Conservation (phyloP, 2,888 invertebrate genomes). For the Hedya salicella region DNA sequence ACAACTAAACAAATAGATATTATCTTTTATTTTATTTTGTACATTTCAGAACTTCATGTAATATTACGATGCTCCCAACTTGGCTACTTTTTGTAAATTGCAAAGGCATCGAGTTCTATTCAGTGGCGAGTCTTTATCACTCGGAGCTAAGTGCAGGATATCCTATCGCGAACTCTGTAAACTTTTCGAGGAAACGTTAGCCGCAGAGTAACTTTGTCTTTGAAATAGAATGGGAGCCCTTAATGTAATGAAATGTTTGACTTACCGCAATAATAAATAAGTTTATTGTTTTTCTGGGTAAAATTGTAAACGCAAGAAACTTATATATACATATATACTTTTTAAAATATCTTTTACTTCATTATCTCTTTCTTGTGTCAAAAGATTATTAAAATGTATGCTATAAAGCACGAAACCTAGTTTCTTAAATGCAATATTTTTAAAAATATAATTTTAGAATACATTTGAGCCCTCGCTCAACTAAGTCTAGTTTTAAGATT, state of each 20-base stretch:
- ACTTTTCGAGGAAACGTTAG: constrained; percentile 37
- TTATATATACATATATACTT: no score
- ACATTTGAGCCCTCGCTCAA: no score
- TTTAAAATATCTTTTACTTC: no score
- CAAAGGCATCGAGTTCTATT: constrained; percentile 24
- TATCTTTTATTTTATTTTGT: no score
- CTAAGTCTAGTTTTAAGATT: no score
- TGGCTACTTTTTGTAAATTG: constrained; percentile 1
- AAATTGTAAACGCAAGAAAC: neutral
- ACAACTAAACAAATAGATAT: no score
- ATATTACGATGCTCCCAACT: neutral
- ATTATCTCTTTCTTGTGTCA: no score
- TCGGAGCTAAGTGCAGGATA: constrained; percentile 42
- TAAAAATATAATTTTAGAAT: no score
- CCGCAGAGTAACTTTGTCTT: constrained; percentile 39
- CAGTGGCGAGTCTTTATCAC: constrained; percentile 30
- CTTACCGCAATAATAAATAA: constrained; percentile 1
- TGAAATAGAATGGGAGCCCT: constrained; percentile 20
- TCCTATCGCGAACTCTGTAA: constrained; percentile 36
- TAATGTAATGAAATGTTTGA: constrained; percentile 25
- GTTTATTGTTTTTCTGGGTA: neutral
- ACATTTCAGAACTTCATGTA: neutral
- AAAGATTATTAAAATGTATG: no score
- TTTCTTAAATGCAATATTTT: no score
- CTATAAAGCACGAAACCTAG: no score